A percentile compares a stretch with the other conserved stretches of the same genome.
phyloP scores from a whole-genome alignment of 2,888 invertebrate species.

The Pammene fasciana region DNA sequence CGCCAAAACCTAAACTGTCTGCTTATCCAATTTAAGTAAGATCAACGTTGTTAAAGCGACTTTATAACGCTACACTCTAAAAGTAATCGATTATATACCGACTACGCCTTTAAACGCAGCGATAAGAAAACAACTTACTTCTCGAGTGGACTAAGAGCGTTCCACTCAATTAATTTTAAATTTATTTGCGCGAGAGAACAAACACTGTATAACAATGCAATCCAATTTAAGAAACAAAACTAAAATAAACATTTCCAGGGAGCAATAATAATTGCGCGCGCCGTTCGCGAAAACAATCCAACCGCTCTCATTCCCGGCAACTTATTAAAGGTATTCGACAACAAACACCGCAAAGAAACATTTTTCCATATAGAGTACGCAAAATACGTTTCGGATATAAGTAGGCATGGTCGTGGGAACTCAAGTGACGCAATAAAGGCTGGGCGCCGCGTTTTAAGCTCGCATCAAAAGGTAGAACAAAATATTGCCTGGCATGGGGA shows the following conservation, averaged over 20 bases:
- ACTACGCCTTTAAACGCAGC: slow-evolving; percentile 5
- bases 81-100: neutral
- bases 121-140: slow-evolving; percentile 11
- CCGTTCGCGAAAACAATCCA: slow-evolving; percentile 29
- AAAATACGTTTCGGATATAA: slow-evolving; percentile 39
- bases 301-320: slow-evolving; percentile 24
- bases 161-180: slow-evolving; percentile 31
- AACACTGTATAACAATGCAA: slow-evolving; percentile 36
- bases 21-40: neutral
- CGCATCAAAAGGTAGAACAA: slow-evolving; percentile 41
- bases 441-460: slow-evolving; percentile 38
- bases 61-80: neutral
- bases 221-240: slow-evolving; percentile 38
- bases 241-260: slow-evolving; percentile 35
- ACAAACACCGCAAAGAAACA: slow-evolving; percentile 37
- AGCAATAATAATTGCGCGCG: slow-evolving; percentile 32
- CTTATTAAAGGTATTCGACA: slow-evolving; percentile 39
- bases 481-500: slow-evolving; percentile 38
- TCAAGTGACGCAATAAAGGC: slow-evolving; percentile 41
- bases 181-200: slow-evolving; percentile 28
- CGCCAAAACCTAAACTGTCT: no score
- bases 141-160: slow-evolving; percentile 14
- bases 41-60: neutral
- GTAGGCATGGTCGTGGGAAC: slow-evolving; percentile 34
- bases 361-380: slow-evolving; percentile 39